Conservation (phyloP, 2,113 vertebrate genomes). For the Tetraodon nigroviridis region DNA sequence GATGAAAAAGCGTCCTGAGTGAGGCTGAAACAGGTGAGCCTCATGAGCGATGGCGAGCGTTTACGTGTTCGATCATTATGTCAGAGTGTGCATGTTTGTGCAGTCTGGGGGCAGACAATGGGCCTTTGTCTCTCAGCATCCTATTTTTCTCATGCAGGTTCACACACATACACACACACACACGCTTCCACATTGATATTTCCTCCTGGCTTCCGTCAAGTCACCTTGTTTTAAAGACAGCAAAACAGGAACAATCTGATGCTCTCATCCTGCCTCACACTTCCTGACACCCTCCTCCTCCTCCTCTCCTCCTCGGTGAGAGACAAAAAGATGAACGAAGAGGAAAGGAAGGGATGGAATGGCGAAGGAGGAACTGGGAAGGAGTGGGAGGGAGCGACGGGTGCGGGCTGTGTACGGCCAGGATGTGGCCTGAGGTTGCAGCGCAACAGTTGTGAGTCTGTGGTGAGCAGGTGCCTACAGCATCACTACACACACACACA, state of each 20-base stretch:
- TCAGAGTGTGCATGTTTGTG: conserved; percentile 51
- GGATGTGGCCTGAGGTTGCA: conserved; percentile 14
- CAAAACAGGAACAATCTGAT: conserved; percentile 95
- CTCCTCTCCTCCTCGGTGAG: background rate
- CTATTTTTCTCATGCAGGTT: conserved; percentile 59
- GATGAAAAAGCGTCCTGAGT: background rate
- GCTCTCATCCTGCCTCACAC: conserved; percentile 73
- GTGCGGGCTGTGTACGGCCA: background rate
- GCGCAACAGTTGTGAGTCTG: conserved; percentile 8
- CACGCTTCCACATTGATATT: conserved; percentile 8
- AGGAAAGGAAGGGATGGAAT: conserved; percentile 28
- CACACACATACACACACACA: conserved; percentile 28
- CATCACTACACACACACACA: background rate
- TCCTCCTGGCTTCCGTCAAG: conserved; percentile 63
- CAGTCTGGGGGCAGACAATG: conserved; percentile 58
- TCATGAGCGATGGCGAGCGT: conserved; percentile 13
- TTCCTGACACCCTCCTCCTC: conserved; percentile 54
- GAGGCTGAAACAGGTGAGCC: conserved; percentile 9
- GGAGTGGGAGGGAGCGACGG: background rate
- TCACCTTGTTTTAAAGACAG: conserved; percentile 63
- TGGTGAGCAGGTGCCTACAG: conserved; percentile 1
- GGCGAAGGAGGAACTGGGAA: background rate
- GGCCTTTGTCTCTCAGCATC: conserved; percentile 64
- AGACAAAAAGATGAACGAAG: conserved; percentile 42
- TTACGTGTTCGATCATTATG: conserved; percentile 40